Evolutionary conservation across 2,888 invertebrate species (phyloP).

Genomic region (Drosophila demipolita): DNA sequence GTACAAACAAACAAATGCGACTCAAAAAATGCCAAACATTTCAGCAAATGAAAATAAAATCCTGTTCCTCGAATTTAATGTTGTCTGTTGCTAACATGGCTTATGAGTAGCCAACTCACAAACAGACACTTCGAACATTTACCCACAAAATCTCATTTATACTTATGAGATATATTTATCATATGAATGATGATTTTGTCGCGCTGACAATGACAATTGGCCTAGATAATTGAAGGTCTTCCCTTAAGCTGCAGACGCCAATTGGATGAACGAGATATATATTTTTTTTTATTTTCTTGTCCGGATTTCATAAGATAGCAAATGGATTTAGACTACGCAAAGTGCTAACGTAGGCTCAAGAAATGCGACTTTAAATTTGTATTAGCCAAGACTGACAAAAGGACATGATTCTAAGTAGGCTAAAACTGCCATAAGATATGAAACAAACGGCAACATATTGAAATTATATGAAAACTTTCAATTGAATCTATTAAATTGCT

Average conservation of each 20-base stretch:
- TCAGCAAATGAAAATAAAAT: slow-evolving; percentile 62
- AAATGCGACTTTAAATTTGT: slow-evolving; percentile 3
- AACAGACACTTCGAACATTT: slow-evolving; percentile 20
- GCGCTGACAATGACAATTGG: slow-evolving; percentile 29
- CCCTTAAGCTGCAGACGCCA: slow-evolving; percentile 26
- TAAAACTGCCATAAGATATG: not conserved
- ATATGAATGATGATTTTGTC: slow-evolving; percentile 21
- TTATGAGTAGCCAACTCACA: slow-evolving; percentile 38
- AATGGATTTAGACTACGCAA: slow-evolving; percentile 4
- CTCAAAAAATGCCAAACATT: slow-evolving; percentile 51
- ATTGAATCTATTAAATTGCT: not conserved
- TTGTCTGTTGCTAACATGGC: slow-evolving; percentile 42
- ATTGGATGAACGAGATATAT: slow-evolving; percentile 8
- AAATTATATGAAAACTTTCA: not conserved
- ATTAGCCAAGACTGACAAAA: not conserved
- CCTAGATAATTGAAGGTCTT: slow-evolving; percentile 52
- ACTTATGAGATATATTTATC: slow-evolving; percentile 46
- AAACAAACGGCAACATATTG: not conserved
- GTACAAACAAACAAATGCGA: slow-evolving; percentile 13
- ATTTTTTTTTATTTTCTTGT: slow-evolving; percentile 1
- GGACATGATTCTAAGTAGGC: not conserved
- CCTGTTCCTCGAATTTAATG: slow-evolving; percentile 40
- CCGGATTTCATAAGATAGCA: slow-evolving; percentile 9
- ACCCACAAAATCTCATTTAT: slow-evolving; percentile 39
- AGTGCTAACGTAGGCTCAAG: not conserved